phyloP scores from a whole-genome alignment of 2,113 vertebrate genomes.

The Apus apus region DNA sequence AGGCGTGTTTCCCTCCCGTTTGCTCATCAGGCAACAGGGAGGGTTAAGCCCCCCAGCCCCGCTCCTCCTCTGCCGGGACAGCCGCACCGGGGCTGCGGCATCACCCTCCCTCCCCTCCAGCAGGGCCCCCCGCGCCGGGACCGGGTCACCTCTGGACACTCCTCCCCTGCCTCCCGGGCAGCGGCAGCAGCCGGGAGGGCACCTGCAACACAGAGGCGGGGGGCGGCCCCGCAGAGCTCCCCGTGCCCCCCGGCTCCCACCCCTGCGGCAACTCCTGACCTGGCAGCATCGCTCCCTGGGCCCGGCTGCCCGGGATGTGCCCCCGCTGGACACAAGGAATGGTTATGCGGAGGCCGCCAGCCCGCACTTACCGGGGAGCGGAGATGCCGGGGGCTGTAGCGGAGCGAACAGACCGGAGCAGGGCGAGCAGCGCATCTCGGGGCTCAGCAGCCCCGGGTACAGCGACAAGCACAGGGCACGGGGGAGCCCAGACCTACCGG shows the following conservation, averaged over 20 bases:
- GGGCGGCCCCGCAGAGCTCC: not conserved
- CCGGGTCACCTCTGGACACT: too few relatives aligned
- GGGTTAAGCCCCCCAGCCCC: not conserved
- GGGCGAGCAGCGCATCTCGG: rapidly evolving
- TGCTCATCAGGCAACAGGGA: rapidly evolving
- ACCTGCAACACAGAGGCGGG: not conserved
- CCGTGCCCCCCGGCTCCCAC: not conserved
- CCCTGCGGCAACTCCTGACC: not conserved
- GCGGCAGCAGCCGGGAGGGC: not conserved
- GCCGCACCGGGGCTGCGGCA: not conserved
- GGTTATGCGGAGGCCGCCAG: not conserved
- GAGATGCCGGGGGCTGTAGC: not conserved
- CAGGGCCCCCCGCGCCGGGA: not conserved
- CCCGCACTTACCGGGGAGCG: not conserved
- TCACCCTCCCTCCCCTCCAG: not conserved
- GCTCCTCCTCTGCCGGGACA: not conserved
- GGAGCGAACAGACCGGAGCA: not conserved
- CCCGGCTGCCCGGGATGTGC: not conserved
- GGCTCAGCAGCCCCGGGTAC: not conserved
- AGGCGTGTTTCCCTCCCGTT: not conserved
- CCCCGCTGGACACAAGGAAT: not conserved
- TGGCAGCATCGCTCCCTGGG: not conserved
- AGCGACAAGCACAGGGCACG: not conserved
- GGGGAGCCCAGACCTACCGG: not conserved
- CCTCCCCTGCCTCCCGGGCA: not conserved